Evolutionary conservation across 64 coral and sea anemone species (phyloP).

Genomic region (Pachyseris speciosa): DNA sequence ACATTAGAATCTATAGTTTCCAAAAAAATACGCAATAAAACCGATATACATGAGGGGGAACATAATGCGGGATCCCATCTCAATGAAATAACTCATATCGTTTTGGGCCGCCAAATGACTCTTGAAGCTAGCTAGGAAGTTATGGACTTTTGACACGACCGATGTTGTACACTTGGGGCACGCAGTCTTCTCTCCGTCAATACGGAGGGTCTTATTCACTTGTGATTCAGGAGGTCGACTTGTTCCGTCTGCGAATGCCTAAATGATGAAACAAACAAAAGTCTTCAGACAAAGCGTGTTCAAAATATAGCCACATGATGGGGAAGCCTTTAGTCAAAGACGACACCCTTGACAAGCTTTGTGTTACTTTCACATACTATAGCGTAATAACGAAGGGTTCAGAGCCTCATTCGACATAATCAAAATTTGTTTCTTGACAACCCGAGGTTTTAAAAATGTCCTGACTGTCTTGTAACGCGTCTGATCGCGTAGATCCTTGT

Average conservation of each 20-base stretch:
- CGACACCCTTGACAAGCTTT: no score
- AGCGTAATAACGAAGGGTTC: no score
- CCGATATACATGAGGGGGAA: constrained; percentile 3
- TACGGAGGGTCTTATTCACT: background rate
- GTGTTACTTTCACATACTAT: no score
- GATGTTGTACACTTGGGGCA: background rate
- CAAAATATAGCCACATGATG: no score
- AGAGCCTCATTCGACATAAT: no score
- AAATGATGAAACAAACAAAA: background rate
- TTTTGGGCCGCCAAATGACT: background rate
- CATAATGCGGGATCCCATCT: background rate
- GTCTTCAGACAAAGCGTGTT: no score
- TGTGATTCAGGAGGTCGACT: background rate
- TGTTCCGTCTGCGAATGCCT: background rate
- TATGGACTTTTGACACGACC: background rate
- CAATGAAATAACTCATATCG: constrained; percentile 16
- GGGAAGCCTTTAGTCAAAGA: no score
- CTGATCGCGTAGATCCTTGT: no score
- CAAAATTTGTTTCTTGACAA: no score
- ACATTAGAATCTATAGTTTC: constrained; percentile 3
- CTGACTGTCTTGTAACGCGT: no score
- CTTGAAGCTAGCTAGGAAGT: background rate
- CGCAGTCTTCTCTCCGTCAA: background rate
- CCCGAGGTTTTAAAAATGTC: no score
- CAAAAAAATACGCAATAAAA: constrained; percentile 28